Base-by-base conservation (phyloP, 2,797 vertebrate species). In the Cossypha niveicapilla region DNA sequence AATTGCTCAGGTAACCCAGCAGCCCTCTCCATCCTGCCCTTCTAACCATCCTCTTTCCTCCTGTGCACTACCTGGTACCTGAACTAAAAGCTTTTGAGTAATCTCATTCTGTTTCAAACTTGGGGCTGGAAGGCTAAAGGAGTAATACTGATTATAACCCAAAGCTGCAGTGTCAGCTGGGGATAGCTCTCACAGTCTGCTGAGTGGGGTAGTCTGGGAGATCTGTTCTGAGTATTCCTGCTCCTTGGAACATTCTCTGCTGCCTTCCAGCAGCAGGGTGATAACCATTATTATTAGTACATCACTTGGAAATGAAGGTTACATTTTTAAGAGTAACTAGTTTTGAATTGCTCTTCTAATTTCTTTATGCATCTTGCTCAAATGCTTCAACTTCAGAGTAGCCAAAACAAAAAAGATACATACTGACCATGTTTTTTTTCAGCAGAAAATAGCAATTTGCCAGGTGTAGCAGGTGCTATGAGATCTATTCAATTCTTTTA, bases 1-100 rank as follows among this genome's bases (percentile, higher is more conserved):
- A 1, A 99, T 99, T 1, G 98, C 97, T 92, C 99, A 99, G 98
- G 99, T 99, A 91, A 97, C 92, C 62, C 57, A 28, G 80, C 75
- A 79, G 30, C 22, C 24, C 9, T 45, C 10, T 75, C 68, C 3
- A 2, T 11, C 77, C 54, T 13, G 7, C 13, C 51, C 44, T 72
- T 79, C 23, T 37, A 11, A 14, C 45, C 61, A 6, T 70, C 22
- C 32, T 70, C n/a, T 27, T 66, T 47, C 45, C 54, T 71, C 41
- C 61, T 37, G 0, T 37, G 23, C 41, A 17, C 16, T 54, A 34
- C 2, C 2, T 25, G n/a, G 7, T 37, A 47, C 21, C 18, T 58
- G 5, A 39, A 21, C 32, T 62, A 24, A 75, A 85, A 76, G 21
- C 18, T 75, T 86, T 57, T 53, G 21, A 68, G 23, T 45, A 41